These are phyloP conservation scores for Champsocephalus esox DNA, from an alignment of 2,797 vertebrate genomes.

Conservation along the genomic window DNA sequence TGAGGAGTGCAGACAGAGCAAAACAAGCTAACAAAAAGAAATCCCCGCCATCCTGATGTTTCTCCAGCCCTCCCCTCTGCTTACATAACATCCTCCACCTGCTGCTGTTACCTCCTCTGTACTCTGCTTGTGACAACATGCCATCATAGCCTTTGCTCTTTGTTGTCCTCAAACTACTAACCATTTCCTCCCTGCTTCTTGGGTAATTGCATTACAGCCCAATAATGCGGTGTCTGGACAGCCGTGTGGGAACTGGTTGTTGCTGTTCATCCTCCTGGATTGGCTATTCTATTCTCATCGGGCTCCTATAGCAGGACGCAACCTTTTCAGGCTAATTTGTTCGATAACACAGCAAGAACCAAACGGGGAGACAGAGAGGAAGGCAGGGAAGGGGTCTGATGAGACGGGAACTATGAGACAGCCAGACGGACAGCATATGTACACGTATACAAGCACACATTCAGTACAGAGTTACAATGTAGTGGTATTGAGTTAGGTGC, in stretches of 20 bases:
- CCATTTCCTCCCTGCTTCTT: slow-evolving; percentile 33
- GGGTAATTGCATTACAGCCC: slow-evolving; percentile 64
- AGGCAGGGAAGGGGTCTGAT: slow-evolving; percentile 36
- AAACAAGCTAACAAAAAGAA: slow-evolving; percentile 42
- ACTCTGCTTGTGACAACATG: slow-evolving; percentile 39
- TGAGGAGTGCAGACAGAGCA: slow-evolving; percentile 26
- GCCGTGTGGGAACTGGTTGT: slow-evolving; percentile 68
- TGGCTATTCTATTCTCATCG: slow-evolving; percentile 50
- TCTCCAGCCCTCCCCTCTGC: slow-evolving; percentile 26
- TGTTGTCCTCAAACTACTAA: slow-evolving; percentile 34
- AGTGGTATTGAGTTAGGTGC: slow-evolving; percentile 39
- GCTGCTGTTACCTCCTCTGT: slow-evolving; percentile 49
- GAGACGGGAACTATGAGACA: slow-evolving; percentile 45
- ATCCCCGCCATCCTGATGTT: slow-evolving; percentile 48
- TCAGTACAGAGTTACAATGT: slow-evolving; percentile 20
- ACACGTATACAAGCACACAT: slow-evolving; percentile 16
- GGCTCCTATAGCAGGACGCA: slow-evolving; percentile 40
- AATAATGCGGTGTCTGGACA: slow-evolving; percentile 62
- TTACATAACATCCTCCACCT: slow-evolving; percentile 69
- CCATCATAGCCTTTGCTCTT: slow-evolving; percentile 14
- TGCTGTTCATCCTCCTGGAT: slow-evolving; percentile 50
- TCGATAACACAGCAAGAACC: slow-evolving; percentile 59
- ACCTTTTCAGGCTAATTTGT: slow-evolving; percentile 50
- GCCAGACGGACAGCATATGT: slow-evolving; percentile 26
- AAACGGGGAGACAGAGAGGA: slow-evolving; percentile 20